These are phyloP conservation scores for Apostichopus parvimensis DNA, from an alignment of 35 echinoderm and acorn worm genomes.

Conservation along the genomic window DNA sequence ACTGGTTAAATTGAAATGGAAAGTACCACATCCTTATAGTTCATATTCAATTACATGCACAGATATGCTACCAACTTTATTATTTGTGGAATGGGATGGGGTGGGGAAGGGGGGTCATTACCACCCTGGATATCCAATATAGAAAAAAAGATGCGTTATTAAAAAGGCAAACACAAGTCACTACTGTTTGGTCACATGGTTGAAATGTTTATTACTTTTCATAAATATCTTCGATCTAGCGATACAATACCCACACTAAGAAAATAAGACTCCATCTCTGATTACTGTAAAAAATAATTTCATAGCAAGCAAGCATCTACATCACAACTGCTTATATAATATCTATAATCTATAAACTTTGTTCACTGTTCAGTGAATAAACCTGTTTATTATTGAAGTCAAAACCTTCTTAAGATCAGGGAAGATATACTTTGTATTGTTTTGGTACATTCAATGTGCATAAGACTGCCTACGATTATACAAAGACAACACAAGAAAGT, in stretches of 20 bases:
- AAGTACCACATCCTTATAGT: too few species aligned
- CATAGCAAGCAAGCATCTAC: constrained; percentile 35
- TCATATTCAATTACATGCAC: too few species aligned
- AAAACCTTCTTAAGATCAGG: background rate
- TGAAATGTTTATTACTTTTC: constrained; percentile 43
- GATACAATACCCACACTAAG: constrained; percentile 44
- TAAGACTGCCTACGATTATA: background rate
- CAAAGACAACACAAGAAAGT: background rate
- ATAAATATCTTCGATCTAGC: constrained; percentile 35
- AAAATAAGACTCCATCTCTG: constrained; percentile 35
- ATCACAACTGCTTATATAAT: background rate
- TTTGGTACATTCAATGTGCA: background rate
- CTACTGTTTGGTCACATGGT: constrained; percentile 46
- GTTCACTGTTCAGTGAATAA: background rate
- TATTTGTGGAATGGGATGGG: too few species aligned
- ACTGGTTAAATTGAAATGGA: too few species aligned
- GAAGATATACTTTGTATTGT: background rate
- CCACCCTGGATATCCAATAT: too few species aligned
- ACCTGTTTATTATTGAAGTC: background rate
- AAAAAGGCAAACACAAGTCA: background rate
- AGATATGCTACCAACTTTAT: too few species aligned
- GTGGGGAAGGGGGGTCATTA: too few species aligned
- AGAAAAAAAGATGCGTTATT: too few species aligned
- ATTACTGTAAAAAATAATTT: constrained; percentile 51
- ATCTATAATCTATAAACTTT: background rate